Evolutionary conservation across 37 sponge, comb jelly and placozoan genomes (phyloP).

Genomic region (Aplysina aerophoba): DNA sequence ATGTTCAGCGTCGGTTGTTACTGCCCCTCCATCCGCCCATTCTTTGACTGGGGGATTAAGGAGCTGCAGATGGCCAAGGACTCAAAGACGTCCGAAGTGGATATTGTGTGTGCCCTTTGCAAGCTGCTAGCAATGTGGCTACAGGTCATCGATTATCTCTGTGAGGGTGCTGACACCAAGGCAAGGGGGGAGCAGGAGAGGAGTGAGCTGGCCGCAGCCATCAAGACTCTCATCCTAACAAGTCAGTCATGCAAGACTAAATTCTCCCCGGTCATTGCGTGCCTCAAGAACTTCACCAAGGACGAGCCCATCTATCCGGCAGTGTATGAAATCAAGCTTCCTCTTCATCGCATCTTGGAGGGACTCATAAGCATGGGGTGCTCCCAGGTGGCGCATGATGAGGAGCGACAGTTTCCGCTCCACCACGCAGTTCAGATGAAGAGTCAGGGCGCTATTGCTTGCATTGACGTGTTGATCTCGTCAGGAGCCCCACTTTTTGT

Average conservation of each 20-base stretch:
- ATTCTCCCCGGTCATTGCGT: conserved; percentile 45
- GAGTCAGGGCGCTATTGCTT: conserved; percentile 44
- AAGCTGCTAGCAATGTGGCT: conserved; percentile 75
- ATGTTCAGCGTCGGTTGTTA: conserved; percentile 54
- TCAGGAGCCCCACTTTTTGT: conserved; percentile 72
- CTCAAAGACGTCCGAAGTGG: conserved; percentile 70
- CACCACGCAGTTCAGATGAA: conserved; percentile 69
- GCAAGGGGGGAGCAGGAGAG: conserved; percentile 21
- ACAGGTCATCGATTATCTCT: conserved; percentile 31
- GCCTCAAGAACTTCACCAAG: conserved; percentile 58
- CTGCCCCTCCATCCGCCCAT: conserved; percentile 56
- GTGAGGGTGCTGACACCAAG: neutral
- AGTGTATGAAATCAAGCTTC: conserved; percentile 42
- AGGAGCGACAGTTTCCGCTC: conserved; percentile 68
- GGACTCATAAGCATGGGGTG: conserved; percentile 52
- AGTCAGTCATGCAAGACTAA: conserved; percentile 24
- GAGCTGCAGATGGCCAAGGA: conserved; percentile 75
- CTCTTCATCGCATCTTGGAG: conserved; percentile 50
- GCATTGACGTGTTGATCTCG: conserved; percentile 50
- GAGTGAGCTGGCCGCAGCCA: conserved; percentile 16
- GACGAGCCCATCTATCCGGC: conserved; percentile 40
- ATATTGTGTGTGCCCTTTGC: conserved; percentile 57
- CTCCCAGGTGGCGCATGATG: conserved; percentile 54
- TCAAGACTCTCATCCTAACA: conserved; percentile 14
- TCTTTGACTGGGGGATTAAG: conserved; percentile 78